These are phyloP conservation scores for Hydrozoanthus gracilis DNA, from an alignment of 92 coral and sea anemone species.

Conservation along the genomic window DNA sequence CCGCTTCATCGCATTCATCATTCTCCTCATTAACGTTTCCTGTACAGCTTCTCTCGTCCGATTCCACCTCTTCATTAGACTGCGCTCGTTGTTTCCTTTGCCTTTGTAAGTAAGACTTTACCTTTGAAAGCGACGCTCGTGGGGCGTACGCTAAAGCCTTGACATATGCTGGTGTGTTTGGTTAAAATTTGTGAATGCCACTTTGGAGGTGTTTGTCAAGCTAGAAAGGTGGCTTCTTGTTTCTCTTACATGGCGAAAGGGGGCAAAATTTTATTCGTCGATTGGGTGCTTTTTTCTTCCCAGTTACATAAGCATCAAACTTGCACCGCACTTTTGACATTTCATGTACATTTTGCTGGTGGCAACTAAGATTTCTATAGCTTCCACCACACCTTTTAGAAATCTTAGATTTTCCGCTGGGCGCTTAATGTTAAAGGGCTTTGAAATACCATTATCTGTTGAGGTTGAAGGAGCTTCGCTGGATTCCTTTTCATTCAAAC, in stretches of 20 bases:
- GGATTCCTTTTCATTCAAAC: constrained; percentile 45
- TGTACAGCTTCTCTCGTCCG: neutral
- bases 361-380: constrained; percentile 34
- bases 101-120: constrained; percentile 13
- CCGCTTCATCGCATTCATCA: constrained; percentile 43
- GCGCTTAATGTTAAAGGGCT: constrained; percentile 18
- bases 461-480: constrained; percentile 44
- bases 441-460: constrained; percentile 19
- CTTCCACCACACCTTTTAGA: constrained; percentile 35
- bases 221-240: constrained; percentile 34
- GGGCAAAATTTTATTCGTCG: constrained; percentile 42
- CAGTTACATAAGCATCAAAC: constrained; percentile 49
- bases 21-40: constrained; percentile 31
- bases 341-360: constrained; percentile 49
- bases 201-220: constrained; percentile 51
- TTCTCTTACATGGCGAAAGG: constrained; percentile 47
- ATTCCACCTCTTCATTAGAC: constrained; percentile 15
- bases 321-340: constrained; percentile 46
- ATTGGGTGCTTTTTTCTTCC: constrained; percentile 41
- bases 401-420: constrained; percentile 27
- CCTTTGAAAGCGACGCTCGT: constrained; percentile 37
- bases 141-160: constrained; percentile 46
- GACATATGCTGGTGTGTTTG: constrained; percentile 46
- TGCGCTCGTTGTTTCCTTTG: constrained; percentile 40
- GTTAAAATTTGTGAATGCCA: constrained; percentile 40